Evolutionary conservation across 2,888 invertebrate genomes (phyloP), one percentile per base, ranked within the genome.

Genomic region (Nemapogon koenigi): DNA sequence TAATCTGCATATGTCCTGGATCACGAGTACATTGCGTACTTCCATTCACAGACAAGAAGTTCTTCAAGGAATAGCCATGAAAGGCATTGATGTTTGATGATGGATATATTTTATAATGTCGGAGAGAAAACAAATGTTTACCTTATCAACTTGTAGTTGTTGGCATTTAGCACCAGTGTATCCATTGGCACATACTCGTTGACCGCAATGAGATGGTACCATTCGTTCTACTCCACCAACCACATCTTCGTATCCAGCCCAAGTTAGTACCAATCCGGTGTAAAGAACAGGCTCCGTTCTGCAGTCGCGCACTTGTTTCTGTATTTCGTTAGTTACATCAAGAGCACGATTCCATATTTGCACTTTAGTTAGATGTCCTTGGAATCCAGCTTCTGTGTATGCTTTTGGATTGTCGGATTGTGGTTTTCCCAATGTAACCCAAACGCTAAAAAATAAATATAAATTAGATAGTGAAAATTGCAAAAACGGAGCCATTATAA

Each of bases 301-400:
- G 57, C 95, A 96, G 53, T 94, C 94, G 16, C 94, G 84, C 1
- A 94, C 94, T 83, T 95, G 94, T 59, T 93, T 93, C 51, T 96
- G 95, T 45, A 96, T 88, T 66, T 95, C 95, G 42, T 90, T 90
- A 3, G 94, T 93, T 13, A 94, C 89, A 57, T 96, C 95, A 1
- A 97, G 79, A 26, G 94, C 91, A 31, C 94, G 83, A 50, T 89
- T 90, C 97, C 97, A 97, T 41, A 97, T 87, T 76, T 97, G 95
- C 19, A 95, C 91, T 66, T 96, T 92, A 6, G 94, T 95, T 27
- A 97, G 75, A 52, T 94, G 92, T 17, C 97, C 97, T 81, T 94
- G 93, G 87, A 96, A 96, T n/a, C 95, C 95, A 30, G 88, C 81
- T 66, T 94, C 94, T 0, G 91, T 89, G 54, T 92, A 93, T 0